Conservation (phyloP, 2,888 invertebrate species). For the Anagyrus pseudococci region DNA sequence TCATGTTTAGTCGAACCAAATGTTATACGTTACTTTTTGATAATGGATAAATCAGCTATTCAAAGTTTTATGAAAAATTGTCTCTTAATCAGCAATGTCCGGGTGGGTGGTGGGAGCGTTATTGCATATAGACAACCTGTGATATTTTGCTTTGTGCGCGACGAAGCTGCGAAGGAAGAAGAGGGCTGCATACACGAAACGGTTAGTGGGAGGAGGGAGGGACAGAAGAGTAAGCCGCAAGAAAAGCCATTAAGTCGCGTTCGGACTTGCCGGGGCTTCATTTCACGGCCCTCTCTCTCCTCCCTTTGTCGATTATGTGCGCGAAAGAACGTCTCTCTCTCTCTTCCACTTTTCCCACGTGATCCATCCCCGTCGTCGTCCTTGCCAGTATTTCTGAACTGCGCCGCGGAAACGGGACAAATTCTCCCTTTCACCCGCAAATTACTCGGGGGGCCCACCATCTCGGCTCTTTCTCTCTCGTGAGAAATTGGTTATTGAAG, state of each 20-base stretch:
- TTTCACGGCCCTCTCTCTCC: slow-evolving; percentile 33
- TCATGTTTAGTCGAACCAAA: too few relatives aligned
- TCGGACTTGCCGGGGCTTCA: slow-evolving; percentile 14
- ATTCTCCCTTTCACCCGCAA: too few relatives aligned
- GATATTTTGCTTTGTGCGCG: too few relatives aligned
- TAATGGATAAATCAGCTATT: too few relatives aligned
- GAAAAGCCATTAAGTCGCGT: slow-evolving; percentile 38
- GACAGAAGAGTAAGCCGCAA: slow-evolving; percentile 14
- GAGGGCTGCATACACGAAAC: background rate
- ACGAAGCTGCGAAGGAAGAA: too few relatives aligned
- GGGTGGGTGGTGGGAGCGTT: too few relatives aligned
- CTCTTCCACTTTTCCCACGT: slow-evolving; percentile 26
- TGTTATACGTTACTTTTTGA: too few relatives aligned
- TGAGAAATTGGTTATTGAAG: background rate
- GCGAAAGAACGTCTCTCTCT: background rate
- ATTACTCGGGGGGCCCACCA: too few relatives aligned
- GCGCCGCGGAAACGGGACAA: background rate
- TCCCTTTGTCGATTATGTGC: slow-evolving; percentile 36
- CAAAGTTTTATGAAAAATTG: too few relatives aligned
- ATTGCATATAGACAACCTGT: too few relatives aligned
- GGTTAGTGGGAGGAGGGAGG: background rate
- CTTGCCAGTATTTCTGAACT: background rate
- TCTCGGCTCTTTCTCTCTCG: background rate
- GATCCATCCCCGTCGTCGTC: background rate
- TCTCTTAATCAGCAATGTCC: too few relatives aligned